Base-by-base conservation (phyloP, 2,888 invertebrate species). In the Slavum lentiscoides region DNA sequence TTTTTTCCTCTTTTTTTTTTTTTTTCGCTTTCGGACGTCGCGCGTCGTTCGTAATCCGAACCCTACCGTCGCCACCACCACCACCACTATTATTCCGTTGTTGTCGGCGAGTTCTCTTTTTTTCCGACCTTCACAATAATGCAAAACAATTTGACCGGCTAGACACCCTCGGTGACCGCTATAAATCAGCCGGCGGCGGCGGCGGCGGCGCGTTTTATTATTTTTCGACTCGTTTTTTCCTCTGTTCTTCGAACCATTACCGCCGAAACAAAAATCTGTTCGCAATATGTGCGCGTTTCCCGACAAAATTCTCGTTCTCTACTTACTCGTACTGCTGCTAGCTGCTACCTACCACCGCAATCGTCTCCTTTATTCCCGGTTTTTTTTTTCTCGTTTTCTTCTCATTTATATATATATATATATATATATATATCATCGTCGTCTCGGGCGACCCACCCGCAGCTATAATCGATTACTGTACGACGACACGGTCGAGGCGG, bases 151-250 rank as follows among this genome's bases (percentile, higher is more conserved):
- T 64, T 55, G 55, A 70, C 72, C 72, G 70, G 23, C 72, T 66
- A 80, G 70, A 80, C 80, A 80, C 72, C 72, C 80, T 21, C 58
- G 55, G 72, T 72, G 80, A 80, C 80, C 80, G 80, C 80, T 66
- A 80, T 80, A 80, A 80, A 80, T 80, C 80, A 72, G 30, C 30
- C 30, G 43, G 23, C 58, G 23, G 4, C 19, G 43, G 39, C 30
- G 43, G 23, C 58, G 23, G 4, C 19, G 43, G 39, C 2, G 39
- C 64, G 37, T 55, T 17, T 80, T 80, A 49, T 64, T 70, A 62
- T 77, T 80, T 72, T 72, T 80, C 62, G 80, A 66, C 80, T 55
- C 39, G 13, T 59, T 58, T 64, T 77, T 55, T 53, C 55, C 11
- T 37, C 53, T 58, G 55, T 23, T 53, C 77, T 21, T 17, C 62